These are phyloP conservation scores for Tadarida brasiliensis DNA, from an alignment of 2,797 vertebrate genomes.

Conservation along the genomic window DNA sequence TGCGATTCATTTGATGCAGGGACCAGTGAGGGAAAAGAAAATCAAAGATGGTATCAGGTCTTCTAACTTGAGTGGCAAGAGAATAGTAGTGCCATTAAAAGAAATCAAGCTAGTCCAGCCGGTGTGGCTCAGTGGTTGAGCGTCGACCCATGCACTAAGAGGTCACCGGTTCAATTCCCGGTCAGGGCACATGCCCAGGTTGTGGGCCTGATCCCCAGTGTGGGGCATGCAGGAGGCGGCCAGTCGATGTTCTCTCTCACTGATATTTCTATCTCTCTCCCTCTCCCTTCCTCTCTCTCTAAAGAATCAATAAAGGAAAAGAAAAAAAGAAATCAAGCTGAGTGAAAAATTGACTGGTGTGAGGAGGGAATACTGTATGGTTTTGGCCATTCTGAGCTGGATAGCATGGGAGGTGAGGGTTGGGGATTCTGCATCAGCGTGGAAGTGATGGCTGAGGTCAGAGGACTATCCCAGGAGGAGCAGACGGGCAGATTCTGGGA, in stretches of 20 bases:
- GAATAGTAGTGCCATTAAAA: background rate
- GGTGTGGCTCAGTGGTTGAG: too few species aligned
- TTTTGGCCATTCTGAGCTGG: background rate
- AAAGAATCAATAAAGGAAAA: too few species aligned
- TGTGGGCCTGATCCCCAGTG: too few species aligned
- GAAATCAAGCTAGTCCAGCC: background rate
- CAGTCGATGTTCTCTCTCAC: too few species aligned
- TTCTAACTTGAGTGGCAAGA: background rate
- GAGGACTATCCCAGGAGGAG: background rate
- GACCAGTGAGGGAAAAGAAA: background rate
- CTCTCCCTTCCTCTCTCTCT: too few species aligned
- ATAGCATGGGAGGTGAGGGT: background rate
- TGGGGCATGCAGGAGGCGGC: too few species aligned
- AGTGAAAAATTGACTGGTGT: background rate
- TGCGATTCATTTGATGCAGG: background rate
- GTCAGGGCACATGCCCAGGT: too few species aligned
- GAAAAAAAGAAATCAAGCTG: background rate
- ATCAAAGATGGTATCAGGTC: rapidly evolving
- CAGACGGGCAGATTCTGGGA: background rate
- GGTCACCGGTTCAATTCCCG: too few species aligned
- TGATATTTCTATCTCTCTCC: too few species aligned
- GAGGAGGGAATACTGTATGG: background rate
- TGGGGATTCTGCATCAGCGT: background rate
- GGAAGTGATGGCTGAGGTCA: background rate
- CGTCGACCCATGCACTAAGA: too few species aligned